Evolutionary conservation across 2,113 vertebrate genomes (phyloP), one percentile per base, ranked within the genome.

Genomic region (Perca schrenkii): DNA sequence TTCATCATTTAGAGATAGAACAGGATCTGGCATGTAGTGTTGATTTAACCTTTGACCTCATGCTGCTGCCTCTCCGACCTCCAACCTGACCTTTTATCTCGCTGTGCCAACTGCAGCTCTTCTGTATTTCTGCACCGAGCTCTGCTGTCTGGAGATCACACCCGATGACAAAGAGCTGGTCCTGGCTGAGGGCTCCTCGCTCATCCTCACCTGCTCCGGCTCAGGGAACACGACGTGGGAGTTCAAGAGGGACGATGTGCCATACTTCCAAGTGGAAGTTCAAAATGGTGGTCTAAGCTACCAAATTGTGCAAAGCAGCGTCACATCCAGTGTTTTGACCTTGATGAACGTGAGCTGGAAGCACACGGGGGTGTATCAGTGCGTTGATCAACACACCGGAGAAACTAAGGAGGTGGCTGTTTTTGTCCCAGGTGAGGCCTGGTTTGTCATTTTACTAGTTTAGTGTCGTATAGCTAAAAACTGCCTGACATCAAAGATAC

Each of bases 351-450:
- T 97, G 82, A 97, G 93, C 0, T 97, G 97, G 88, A 88, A 74
- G 2, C 93, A 98, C 89, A 98, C 97, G 0, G 97, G 97, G 8
- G 95, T 97, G 62, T 99, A 99, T 65, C 66, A 83, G 0, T 99
- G 98, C 61, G 8, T 61, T 21, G 94, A 96, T 86, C 83, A 17
- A 0, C 74, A 22, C 17, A 73, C 84, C 10, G 91, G 90, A 56
- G 95, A 96, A 64, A 69, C 65, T 0, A 68, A 4, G 0, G 96
- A 97, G 79, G 89, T 98, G 25, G 95, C 96, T 28, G 90, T 99
- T 74, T 99, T 97, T 5, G 97, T 99, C 54, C 97, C 98, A 95
- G 98, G 98, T 99, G 63, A 83, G 91, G 43, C 31, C 49, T 43
- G 22, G 19, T 66, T 8, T 66, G 6, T 67, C 75, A 63, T 58